Evolutionary conservation across 2,797 vertebrate genomes (phyloP), one percentile per base, ranked within the genome.

Genomic region (Artibeus lituratus): DNA sequence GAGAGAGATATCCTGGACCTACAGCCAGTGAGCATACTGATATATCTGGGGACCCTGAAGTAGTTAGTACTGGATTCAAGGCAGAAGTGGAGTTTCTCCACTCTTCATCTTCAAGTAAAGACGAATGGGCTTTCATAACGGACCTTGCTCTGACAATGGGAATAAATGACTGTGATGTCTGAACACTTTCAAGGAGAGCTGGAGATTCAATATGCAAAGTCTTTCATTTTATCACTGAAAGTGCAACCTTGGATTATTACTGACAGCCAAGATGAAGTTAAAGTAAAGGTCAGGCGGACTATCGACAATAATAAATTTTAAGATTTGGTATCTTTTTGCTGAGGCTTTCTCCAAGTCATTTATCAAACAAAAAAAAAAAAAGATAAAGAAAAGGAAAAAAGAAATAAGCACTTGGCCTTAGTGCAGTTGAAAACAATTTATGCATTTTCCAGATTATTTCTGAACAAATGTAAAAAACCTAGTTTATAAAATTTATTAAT

Each of bases 61-160:
- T 98, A 95, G 94, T 98, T 98, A 98, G 98, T 97, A 96, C 96
- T 98, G 97, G 98, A 98, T 98, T 98, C 98, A 97, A 96, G 98
- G 95, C 96, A 98, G 97, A 98, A 98, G 97, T 97, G 88, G 96
- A 98, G 97, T 98, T 98, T 98, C 96, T 98, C 97, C 78, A 97
- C 98, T 98, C 97, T 98, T 98, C 98, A 98, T 98, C 97, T 96
- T 98, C 98, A 97, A 96, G 98, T 73, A 94, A 98, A 99, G 98
- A 99, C 53, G 49, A 98, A 99, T 99, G 98, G 97, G 98, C 98
- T 98, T 98, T 98, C 98, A 98, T 98, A 98, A 97, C 91, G 96
- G 98, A 98, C 99, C 99, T 99, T 99, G 98, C 97, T 97, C 98
- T 99, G 98, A 98, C 99, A 99, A 98, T 98, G 98, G 98, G 98